Conservation (phyloP, 2,888 invertebrate genomes). For the Neuroscelio doddi region DNA sequence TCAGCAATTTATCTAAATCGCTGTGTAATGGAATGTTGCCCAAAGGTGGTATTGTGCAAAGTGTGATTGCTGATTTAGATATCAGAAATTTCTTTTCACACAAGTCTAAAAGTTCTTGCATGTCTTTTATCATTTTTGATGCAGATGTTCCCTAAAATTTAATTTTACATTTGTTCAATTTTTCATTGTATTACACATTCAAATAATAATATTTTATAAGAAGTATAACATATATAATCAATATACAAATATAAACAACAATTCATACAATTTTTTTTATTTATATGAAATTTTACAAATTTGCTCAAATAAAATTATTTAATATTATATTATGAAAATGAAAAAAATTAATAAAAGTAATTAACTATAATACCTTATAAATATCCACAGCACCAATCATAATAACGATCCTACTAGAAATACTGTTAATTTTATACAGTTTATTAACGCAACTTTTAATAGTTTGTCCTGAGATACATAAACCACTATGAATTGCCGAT, state of each 20-base stretch:
- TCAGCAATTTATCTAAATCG: slow-evolving; percentile 33
- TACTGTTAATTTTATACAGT: slow-evolving; percentile 44
- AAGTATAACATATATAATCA: neutral
- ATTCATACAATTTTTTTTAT: no score
- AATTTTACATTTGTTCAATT: neutral
- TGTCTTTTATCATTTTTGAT: slow-evolving; percentile 51
- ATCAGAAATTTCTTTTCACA: slow-evolving; percentile 48
- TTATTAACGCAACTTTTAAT: slow-evolving; percentile 49
- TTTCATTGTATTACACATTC: no score
- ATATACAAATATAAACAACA: neutral
- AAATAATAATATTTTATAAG: neutral
- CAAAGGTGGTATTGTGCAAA: slow-evolving; percentile 61
- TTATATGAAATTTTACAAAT: neutral
- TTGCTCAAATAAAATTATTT: neutral
- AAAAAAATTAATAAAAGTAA: neutral
- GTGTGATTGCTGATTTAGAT: slow-evolving; percentile 51
- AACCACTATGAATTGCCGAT: slow-evolving; percentile 54
- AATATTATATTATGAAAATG: neutral
- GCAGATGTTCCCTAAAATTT: slow-evolving; percentile 45
- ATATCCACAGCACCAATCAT: slow-evolving; percentile 61
- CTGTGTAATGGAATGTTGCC: slow-evolving; percentile 51
- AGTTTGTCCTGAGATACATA: slow-evolving; percentile 61
- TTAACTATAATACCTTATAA: slow-evolving; percentile 51
- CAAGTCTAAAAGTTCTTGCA: slow-evolving; percentile 46
- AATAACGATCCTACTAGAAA: slow-evolving; percentile 56